These are phyloP conservation scores for Trichoplax adhaerens DNA, from an alignment of 37 sponge, comb jelly and placozoan genomes.

Conservation along the genomic window DNA sequence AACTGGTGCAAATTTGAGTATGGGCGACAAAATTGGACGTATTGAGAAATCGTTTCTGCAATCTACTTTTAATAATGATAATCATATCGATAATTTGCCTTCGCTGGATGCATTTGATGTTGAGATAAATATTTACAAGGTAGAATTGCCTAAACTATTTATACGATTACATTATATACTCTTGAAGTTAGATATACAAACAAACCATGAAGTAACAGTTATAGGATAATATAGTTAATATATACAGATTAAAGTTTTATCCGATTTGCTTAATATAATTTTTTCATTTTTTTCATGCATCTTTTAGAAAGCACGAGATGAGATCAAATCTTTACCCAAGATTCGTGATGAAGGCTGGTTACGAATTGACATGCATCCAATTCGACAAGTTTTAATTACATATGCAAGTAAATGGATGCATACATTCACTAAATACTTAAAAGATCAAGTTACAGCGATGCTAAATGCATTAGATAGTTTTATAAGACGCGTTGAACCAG, in stretches of 20 bases:
- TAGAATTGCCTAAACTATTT: not conserved
- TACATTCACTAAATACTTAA: slow-evolving; percentile 48
- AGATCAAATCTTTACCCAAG: too few relatives aligned
- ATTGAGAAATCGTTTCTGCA: too few relatives aligned
- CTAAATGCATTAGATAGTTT: not conserved
- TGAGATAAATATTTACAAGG: slow-evolving; percentile 56
- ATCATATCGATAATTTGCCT: slow-evolving; percentile 13
- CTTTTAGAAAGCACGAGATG: too few relatives aligned
- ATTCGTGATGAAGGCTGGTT: slow-evolving; percentile 44
- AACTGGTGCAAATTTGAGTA: too few relatives aligned
- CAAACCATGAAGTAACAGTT: too few relatives aligned
- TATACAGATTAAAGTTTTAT: too few relatives aligned
- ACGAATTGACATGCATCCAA: slow-evolving; percentile 43
- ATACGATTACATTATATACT: not conserved
- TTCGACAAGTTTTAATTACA: slow-evolving; percentile 42
- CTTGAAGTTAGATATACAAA: too few relatives aligned
- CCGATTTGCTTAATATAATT: too few relatives aligned
- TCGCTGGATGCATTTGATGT: slow-evolving; percentile 64
- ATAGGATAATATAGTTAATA: too few relatives aligned
- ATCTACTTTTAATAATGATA: too few relatives aligned
- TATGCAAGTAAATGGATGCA: slow-evolving; percentile 55
- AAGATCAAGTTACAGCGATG: slow-evolving; percentile 16
- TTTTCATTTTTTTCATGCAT: too few relatives aligned
- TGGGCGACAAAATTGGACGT: too few relatives aligned
- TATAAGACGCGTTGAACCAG: not conserved